These are phyloP conservation scores for Drosophila sp. DNA, from an alignment of 1,140 invertebrate genomes.

Conservation along the genomic window DNA sequence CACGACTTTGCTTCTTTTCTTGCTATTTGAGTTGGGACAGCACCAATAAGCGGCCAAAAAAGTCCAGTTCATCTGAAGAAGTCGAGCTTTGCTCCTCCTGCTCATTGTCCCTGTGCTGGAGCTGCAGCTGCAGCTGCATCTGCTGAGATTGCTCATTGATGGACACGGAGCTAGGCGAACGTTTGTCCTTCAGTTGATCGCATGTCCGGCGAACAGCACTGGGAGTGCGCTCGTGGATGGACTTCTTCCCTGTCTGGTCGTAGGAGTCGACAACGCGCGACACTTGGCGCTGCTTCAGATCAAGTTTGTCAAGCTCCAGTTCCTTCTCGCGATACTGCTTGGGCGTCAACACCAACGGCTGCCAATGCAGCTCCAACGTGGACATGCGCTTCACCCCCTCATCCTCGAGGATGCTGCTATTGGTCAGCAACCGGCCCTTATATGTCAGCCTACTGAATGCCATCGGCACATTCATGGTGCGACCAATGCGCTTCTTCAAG, in stretches of 20 bases:
- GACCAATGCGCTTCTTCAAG: slow-evolving; percentile 61
- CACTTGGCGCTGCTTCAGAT: slow-evolving; percentile 28
- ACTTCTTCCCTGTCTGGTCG: slow-evolving; percentile 25
- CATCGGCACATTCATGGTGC: slow-evolving; percentile 60
- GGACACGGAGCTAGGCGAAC: slow-evolving; percentile 1
- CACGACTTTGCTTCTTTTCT: background rate
- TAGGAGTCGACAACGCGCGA: slow-evolving; percentile 24
- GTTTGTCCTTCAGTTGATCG: slow-evolving; percentile 17
- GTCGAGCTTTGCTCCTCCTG: slow-evolving; percentile 13
- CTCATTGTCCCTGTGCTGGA: background rate
- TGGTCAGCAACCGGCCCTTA: slow-evolving; percentile 55
- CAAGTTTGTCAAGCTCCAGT: slow-evolving; percentile 52
- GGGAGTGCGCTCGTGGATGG: slow-evolving; percentile 6
- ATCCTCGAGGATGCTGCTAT: slow-evolving; percentile 55
- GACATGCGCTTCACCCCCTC: slow-evolving; percentile 60
- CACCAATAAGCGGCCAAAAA: slow-evolving; percentile 49
- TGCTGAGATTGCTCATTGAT: background rate
- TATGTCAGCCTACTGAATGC: slow-evolving; percentile 64
- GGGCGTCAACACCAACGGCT: slow-evolving; percentile 62
- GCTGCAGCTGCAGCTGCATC: background rate
- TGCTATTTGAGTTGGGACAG: slow-evolving; percentile 15
- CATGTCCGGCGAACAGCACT: background rate
- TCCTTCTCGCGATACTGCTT: slow-evolving; percentile 60
- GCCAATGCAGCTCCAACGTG: slow-evolving; percentile 63
- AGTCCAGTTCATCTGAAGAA: slow-evolving; percentile 48